Percentiles rank a stretch among this genome's conserved stretches.
These are phyloP conservation scores for Mycogona germanica DNA, from an alignment of 2,888 invertebrate species.

Conservation along the genomic window DNA sequence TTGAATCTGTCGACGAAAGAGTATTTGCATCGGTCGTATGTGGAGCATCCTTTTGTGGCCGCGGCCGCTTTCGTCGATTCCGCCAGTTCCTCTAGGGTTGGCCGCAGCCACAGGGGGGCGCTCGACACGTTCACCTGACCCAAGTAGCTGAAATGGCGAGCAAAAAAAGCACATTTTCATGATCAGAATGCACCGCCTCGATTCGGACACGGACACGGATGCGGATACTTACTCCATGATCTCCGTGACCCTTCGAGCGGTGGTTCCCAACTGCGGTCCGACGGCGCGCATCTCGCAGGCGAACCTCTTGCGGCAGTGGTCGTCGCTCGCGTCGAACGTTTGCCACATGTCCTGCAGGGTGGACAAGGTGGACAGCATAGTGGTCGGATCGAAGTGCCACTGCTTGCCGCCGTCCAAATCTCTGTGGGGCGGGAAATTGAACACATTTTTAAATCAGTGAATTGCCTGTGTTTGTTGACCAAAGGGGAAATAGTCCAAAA, in stretches of 20 bases:
- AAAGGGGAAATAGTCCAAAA: no score
- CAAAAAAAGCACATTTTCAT: no score
- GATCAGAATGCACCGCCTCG: no score
- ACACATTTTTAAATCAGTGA: no score
- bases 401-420: slow-evolving; percentile 5
- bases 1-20: neutral
- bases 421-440: neutral
- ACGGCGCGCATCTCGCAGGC: slow-evolving; percentile 12
- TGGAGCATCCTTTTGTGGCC: neutral
- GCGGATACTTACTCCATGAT: slow-evolving; percentile 11
- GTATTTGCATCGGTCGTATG: slow-evolving; percentile 9
- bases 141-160: slow-evolving; percentile 8
- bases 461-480: no score
- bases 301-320: slow-evolving; percentile 13
- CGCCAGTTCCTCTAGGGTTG: slow-evolving; percentile 5
- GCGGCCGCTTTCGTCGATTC: neutral
- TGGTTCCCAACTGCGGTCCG: slow-evolving; percentile 8
- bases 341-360: slow-evolving; percentile 14
- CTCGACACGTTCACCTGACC: neutral
- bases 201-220: neutral
- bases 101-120: neutral
- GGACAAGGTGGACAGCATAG: neutral
- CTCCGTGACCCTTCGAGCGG: slow-evolving; percentile 10
- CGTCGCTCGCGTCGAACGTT: slow-evolving; percentile 10
- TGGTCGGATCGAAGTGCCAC: slow-evolving; percentile 4